Percentiles rank a stretch among this genome's conserved stretches.
Evolutionary conservation across 1,140 invertebrate species (phyloP).

Genomic region (Periplaneta americana): DNA sequence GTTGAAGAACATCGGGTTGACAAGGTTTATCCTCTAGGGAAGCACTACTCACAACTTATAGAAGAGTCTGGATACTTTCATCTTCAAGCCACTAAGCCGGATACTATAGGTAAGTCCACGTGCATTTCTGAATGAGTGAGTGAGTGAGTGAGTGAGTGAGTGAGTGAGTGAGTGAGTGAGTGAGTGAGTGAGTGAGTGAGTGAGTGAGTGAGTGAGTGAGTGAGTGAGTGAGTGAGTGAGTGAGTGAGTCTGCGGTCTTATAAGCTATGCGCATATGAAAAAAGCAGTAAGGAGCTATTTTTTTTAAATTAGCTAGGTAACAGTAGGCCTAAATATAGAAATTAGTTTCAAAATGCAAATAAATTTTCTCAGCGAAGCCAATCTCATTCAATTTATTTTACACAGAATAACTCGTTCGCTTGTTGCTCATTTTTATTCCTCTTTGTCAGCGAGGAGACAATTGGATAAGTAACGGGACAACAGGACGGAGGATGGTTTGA

Average conservation of each 20-base stretch:
- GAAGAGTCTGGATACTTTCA: constrained; percentile 71
- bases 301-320: too few species aligned
- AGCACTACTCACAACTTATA: constrained; percentile 43
- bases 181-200: not conserved
- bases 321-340: too few species aligned
- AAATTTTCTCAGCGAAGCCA: too few species aligned
- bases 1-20: constrained; percentile 42
- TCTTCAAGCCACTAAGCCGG: constrained; percentile 84
- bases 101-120: constrained; percentile 71
- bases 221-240: not conserved
- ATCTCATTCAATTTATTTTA: too few species aligned
- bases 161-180: constrained; percentile 6
- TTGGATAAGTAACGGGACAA: too few species aligned
- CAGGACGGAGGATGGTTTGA: too few species aligned
- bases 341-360: too few species aligned
- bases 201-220: not conserved
- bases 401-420: too few species aligned
- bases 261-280: not conserved
- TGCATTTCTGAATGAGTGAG: not conserved
- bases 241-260: not conserved
- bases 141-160: constrained; percentile 6
- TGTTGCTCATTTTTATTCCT: too few species aligned
- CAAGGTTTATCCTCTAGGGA: constrained; percentile 54
- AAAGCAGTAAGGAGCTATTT: not conserved
- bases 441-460: too few species aligned